These are phyloP conservation scores for Petromus typicus DNA, from an alignment of 2,113 vertebrate genomes.

Conservation along the genomic window DNA sequence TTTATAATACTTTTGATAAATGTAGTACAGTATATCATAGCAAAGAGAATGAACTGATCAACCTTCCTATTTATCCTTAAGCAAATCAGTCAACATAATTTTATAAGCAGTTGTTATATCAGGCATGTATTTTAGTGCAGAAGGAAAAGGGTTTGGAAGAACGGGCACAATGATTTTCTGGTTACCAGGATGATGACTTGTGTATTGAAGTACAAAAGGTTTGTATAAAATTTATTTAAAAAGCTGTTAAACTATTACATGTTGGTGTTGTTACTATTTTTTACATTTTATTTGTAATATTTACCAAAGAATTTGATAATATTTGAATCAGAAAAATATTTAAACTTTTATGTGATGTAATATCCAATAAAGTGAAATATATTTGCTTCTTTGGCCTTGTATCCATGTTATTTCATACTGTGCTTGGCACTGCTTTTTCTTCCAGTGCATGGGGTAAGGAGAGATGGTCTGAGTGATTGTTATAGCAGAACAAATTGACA, in stretches of 20 bases:
- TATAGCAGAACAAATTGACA: not conserved
- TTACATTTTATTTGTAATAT: not conserved
- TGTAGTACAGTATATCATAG: not conserved
- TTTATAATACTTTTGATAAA: not conserved
- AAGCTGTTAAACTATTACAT: not conserved
- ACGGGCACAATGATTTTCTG: too few relatives aligned
- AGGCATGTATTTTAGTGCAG: not conserved
- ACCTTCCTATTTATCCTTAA: not conserved
- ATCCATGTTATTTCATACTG: too few relatives aligned
- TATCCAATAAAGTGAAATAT: not conserved
- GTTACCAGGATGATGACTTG: not conserved
- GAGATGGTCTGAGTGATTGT: not conserved
- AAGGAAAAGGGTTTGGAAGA: not conserved
- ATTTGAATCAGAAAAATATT: not conserved
- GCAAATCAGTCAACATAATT: not conserved
- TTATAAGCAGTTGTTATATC: not conserved
- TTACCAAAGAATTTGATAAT: not conserved
- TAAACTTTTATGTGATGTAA: not conserved
- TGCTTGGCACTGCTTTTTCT: not conserved
- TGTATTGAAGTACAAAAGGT: not conserved
- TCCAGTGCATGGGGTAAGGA: fast-evolving
- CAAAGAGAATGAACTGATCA: not conserved
- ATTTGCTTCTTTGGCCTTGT: not conserved
- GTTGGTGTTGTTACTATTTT: not conserved
- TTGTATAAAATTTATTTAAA: not conserved